phyloP scores from a whole-genome alignment of 2,888 invertebrate genomes.

The Resseliella maxima region DNA sequence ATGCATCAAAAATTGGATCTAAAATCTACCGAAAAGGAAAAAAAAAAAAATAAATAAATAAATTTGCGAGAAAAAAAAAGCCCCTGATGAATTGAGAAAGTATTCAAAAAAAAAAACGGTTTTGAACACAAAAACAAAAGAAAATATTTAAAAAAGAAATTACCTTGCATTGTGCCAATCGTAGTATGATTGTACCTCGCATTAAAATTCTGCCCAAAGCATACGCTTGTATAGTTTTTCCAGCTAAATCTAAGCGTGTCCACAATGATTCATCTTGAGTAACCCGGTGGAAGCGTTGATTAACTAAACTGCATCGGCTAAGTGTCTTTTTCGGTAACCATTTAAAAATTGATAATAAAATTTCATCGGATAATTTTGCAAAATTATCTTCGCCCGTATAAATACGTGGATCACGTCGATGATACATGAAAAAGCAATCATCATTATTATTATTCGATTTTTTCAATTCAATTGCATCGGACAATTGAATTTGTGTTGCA shows the following conservation, averaged over 20 bases:
- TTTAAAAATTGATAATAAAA: constrained; percentile 82
- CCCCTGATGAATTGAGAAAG: no score
- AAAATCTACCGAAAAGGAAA: constrained; percentile 64
- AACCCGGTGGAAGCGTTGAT: constrained; percentile 82
- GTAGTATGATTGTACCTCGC: constrained; percentile 80
- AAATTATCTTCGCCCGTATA: constrained; percentile 72
- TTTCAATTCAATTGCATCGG: not conserved
- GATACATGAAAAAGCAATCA: not conserved
- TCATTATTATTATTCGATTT: not conserved
- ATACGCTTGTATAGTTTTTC: constrained; percentile 75
- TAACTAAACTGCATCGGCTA: constrained; percentile 78
- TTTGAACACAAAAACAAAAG: constrained; percentile 52
- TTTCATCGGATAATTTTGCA: constrained; percentile 83
- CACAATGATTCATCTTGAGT: constrained; percentile 87
- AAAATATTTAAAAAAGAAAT: constrained; percentile 20
- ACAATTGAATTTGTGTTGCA: constrained; percentile 60
- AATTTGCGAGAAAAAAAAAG: no score
- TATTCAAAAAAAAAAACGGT: no score
- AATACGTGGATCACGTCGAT: not conserved
- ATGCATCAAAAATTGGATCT: constrained; percentile 69
- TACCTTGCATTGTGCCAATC: constrained; percentile 79
- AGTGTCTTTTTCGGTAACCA: constrained; percentile 84
- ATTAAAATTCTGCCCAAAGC: constrained; percentile 80
- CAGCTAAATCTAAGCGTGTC: constrained; percentile 84
- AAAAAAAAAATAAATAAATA: constrained; percentile 54